Evolutionary conservation across 1,140 invertebrate species (phyloP).

Genomic region (Drosophila pectinifera): DNA sequence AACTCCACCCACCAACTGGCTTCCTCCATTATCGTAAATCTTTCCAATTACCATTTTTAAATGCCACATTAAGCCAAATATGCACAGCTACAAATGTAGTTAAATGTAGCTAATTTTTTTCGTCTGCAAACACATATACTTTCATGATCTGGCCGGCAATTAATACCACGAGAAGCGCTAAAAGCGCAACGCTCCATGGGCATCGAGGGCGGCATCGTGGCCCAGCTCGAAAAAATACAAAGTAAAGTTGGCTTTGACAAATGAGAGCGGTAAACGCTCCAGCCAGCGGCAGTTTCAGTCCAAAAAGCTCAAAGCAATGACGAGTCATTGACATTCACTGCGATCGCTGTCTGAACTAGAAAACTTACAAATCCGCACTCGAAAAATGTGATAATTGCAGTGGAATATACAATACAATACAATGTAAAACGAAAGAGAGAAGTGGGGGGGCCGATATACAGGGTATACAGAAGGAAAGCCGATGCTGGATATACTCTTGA

Average conservation of each 20-base stretch:
- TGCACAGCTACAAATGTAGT: slow-evolving; percentile 35
- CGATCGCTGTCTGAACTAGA: slow-evolving; percentile 67
- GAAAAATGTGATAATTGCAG: slow-evolving; percentile 66
- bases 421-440: slow-evolving; percentile 20
- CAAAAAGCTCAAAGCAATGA: slow-evolving; percentile 33
- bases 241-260: slow-evolving; percentile 58
- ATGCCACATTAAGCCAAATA: slow-evolving; percentile 61
- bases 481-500: slow-evolving; percentile 2
- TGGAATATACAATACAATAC: slow-evolving; percentile 31
- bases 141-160: slow-evolving; percentile 67
- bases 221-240: slow-evolving; percentile 1
- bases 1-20: slow-evolving; percentile 2
- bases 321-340: slow-evolving; percentile 76
- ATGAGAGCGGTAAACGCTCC: slow-evolving; percentile 66
- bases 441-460: not conserved
- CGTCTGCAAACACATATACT: slow-evolving; percentile 21
- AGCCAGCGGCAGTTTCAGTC: slow-evolving; percentile 43
- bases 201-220: slow-evolving; percentile 70
- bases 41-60: slow-evolving; percentile 70
- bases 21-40: slow-evolving; percentile 31
- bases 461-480: not conserved
- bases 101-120: slow-evolving; percentile 26
- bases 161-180: slow-evolving; percentile 69
- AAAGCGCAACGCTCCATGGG: slow-evolving; percentile 73
- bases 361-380: slow-evolving; percentile 50